Conservation (phyloP, 2,797 vertebrate genomes). For the Lagocephalus sceleratus region DNA sequence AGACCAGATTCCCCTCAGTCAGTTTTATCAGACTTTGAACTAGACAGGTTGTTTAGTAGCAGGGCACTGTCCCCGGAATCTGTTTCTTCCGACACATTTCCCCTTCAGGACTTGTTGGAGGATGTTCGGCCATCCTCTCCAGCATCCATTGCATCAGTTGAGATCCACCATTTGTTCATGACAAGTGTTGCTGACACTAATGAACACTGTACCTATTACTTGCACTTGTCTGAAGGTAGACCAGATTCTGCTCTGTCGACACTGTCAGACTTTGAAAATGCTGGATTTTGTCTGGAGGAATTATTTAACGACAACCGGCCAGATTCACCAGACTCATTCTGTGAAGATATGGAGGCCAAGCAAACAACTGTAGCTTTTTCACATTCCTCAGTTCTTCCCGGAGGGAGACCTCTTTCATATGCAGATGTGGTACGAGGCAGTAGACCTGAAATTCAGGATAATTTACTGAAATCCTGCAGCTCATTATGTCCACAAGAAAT, state of each 20-base stretch:
- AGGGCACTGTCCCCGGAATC: slow-evolving; percentile 19
- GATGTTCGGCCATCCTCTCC: slow-evolving; percentile 27
- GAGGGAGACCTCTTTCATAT: neutral
- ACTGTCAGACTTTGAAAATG: no score
- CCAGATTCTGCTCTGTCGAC: no score
- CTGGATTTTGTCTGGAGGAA: no score
- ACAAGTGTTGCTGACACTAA: neutral
- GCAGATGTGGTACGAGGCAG: neutral
- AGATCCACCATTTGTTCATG: neutral
- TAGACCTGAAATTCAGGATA: no score
- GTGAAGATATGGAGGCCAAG: neutral
- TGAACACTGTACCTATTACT: slow-evolving; percentile 4
- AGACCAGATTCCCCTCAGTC: slow-evolving; percentile 31
- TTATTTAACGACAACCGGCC: no score
- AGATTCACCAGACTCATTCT: neutral
- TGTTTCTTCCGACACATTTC: neutral
- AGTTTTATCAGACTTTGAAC: slow-evolving; percentile 13
- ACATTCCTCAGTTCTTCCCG: no score
- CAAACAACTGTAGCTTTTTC: neutral
- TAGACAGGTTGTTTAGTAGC: slow-evolving; percentile 2
- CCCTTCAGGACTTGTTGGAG: neutral
- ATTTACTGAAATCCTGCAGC: no score
- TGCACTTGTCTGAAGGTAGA: neutral
- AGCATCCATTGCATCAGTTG: slow-evolving; percentile 11
- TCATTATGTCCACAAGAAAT: no score